Evolutionary conservation across 1,140 invertebrate species (phyloP).

Genomic region (Drosophila orosa): DNA sequence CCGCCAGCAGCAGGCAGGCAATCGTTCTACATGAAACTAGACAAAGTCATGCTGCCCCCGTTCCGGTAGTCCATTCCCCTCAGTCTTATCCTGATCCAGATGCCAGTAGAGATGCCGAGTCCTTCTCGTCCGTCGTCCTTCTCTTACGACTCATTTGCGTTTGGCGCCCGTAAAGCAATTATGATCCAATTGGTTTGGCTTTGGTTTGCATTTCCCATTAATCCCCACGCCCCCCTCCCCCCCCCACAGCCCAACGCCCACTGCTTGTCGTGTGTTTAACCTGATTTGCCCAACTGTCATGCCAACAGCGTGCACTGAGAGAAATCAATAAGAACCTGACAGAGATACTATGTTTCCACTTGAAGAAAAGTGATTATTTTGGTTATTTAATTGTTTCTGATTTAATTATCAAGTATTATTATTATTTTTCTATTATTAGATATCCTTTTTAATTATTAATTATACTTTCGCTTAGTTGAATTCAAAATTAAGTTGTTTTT

Average conservation of each 20-base stretch:
- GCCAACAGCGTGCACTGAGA: constrained; percentile 35
- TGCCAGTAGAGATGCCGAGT: constrained; percentile 9
- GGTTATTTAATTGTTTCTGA: neutral
- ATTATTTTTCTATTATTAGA: no score
- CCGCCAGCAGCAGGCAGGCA: neutral
- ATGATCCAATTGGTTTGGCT: constrained; percentile 78
- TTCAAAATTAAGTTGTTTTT: neutral
- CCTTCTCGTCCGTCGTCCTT: constrained; percentile 19
- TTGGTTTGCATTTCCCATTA: constrained; percentile 53
- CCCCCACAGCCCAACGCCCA: neutral
- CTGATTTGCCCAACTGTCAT: constrained; percentile 68
- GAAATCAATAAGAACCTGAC: neutral
- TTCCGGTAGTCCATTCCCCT: constrained; percentile 3
- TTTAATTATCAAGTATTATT: no score
- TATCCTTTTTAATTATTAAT: no score
- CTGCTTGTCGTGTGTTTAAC: constrained; percentile 70
- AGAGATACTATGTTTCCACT: neutral
- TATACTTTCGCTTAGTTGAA: no score
- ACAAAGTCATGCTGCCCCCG: constrained; percentile 25
- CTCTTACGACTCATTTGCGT: constrained; percentile 76
- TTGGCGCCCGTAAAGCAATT: constrained; percentile 79
- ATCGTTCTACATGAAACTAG: constrained; percentile 22
- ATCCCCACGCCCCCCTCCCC: neutral
- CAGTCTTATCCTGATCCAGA: constrained; percentile 39
- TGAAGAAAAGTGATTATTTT: neutral